These are phyloP conservation scores for Artemia franciscana DNA, from an alignment of 1,140 invertebrate genomes.

Conservation along the genomic window DNA sequence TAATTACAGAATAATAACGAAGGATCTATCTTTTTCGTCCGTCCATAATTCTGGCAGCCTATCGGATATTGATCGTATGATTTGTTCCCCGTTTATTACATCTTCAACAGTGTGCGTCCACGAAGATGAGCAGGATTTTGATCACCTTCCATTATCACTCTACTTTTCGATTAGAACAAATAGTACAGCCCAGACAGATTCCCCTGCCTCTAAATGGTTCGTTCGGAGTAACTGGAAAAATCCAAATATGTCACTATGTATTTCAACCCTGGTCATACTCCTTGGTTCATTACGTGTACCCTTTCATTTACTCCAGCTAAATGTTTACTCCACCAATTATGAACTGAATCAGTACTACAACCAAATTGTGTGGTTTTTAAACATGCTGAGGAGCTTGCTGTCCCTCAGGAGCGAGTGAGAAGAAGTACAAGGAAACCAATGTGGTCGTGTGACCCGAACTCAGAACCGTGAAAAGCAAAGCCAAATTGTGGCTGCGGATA, in stretches of 20 bases:
- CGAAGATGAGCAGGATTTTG: background rate
- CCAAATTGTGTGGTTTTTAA: too few relatives aligned
- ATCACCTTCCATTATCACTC: background rate
- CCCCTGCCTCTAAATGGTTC: too few relatives aligned
- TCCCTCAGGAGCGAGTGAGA: background rate
- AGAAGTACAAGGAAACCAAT: background rate
- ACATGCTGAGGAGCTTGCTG: background rate
- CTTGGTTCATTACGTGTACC: too few relatives aligned
- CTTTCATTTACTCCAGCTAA: too few relatives aligned
- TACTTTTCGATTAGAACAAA: too few relatives aligned
- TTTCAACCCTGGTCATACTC: too few relatives aligned
- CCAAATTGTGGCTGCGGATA: background rate
- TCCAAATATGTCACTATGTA: too few relatives aligned
- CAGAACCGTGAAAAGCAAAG: background rate
- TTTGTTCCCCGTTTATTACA: background rate
- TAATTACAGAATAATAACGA: background rate
- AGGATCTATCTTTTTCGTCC: background rate
- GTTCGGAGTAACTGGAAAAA: too few relatives aligned
- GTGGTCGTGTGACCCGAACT: background rate
- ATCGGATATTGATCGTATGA: background rate
- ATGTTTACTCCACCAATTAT: too few relatives aligned
- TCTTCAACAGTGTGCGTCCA: background rate
- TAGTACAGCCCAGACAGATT: too few relatives aligned
- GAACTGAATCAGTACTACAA: too few relatives aligned
- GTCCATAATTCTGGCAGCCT: background rate